phyloP scores from a whole-genome alignment of 2,113 vertebrate genomes.

The Columbina picui region DNA sequence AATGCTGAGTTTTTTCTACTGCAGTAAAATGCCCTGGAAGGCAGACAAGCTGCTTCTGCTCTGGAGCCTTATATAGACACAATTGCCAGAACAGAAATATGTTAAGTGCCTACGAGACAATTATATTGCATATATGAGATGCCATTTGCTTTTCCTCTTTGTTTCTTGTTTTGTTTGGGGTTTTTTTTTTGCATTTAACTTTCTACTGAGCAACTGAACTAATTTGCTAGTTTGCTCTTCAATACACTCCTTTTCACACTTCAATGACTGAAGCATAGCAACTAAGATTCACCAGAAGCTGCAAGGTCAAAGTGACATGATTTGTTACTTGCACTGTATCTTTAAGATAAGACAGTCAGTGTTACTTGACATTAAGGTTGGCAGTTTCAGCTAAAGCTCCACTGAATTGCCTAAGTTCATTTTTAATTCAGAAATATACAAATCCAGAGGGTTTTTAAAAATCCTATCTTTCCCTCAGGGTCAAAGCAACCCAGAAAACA shows the following conservation, averaged over 20 bases:
- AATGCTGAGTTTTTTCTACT: not conserved
- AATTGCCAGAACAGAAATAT: not conserved
- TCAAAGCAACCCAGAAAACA: not conserved
- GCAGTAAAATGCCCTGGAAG: not conserved
- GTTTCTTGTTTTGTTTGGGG: no score
- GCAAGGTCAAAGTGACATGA: not conserved
- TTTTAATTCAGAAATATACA: not conserved
- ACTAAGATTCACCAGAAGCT: not conserved
- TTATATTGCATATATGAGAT: not conserved
- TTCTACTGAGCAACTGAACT: not conserved
- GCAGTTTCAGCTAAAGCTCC: not conserved
- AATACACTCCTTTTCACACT: not conserved
- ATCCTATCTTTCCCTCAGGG: not conserved
- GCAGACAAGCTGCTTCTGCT: not conserved
- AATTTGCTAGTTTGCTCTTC: not conserved
- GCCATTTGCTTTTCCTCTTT: not conserved
- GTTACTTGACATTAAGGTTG: not conserved
- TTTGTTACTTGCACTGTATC: not conserved
- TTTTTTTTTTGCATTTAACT: not conserved
- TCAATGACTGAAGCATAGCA: not conserved
- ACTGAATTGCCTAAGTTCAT: not conserved
- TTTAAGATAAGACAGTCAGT: not conserved
- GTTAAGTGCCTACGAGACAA: not conserved
- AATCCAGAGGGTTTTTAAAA: not conserved
- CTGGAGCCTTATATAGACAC: not conserved